Percentiles rank a stretch among this genome's conserved stretches.
These are phyloP conservation scores for Plebejus argus DNA, from an alignment of 2,888 invertebrate genomes.

Conservation along the genomic window DNA sequence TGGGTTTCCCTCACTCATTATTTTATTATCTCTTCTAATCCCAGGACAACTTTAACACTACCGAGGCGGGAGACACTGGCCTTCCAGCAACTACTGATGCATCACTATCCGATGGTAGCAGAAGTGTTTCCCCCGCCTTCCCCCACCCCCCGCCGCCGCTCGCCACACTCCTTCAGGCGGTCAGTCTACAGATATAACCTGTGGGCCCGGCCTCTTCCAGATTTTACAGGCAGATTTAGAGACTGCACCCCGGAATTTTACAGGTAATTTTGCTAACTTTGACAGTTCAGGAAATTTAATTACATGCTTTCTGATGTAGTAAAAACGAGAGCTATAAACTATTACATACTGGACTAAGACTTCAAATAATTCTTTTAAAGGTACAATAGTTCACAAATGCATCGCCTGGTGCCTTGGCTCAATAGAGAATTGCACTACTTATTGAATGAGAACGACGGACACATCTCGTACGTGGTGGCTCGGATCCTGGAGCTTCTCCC, in stretches of 20 bases:
- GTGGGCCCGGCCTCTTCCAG: conserved; percentile 86
- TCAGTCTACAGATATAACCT: conserved; percentile 88
- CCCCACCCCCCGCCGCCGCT: conserved; percentile 56
- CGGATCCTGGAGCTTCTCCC: conserved; percentile 86
- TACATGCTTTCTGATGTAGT: too few relatives aligned
- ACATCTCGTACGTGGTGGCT: conserved; percentile 84
- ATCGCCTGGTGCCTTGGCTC: conserved; percentile 93
- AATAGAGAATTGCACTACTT: conserved; percentile 91
- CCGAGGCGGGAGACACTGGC: conserved; percentile 82
- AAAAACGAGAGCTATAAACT: background rate
- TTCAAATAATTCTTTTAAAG: conserved; percentile 66
- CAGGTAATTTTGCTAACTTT: conserved; percentile 70
- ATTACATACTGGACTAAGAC: conserved; percentile 11
- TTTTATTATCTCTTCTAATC: conserved; percentile 35
- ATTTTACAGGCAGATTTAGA: conserved; percentile 85
- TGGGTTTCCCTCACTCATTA: conserved; percentile 20
- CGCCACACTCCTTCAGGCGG: conserved; percentile 80
- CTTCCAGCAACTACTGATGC: conserved; percentile 80
- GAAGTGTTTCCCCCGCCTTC: conserved; percentile 50
- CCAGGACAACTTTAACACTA: conserved; percentile 85
- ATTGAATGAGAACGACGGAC: conserved; percentile 82
- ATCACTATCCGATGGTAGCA: conserved; percentile 62
- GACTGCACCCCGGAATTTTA: conserved; percentile 89
- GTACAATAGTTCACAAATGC: conserved; percentile 88
- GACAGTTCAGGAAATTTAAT: too few relatives aligned